These are phyloP conservation scores for Odontesthes bonariensis DNA, from an alignment of 2,113 vertebrate species.

Conservation along the genomic window DNA sequence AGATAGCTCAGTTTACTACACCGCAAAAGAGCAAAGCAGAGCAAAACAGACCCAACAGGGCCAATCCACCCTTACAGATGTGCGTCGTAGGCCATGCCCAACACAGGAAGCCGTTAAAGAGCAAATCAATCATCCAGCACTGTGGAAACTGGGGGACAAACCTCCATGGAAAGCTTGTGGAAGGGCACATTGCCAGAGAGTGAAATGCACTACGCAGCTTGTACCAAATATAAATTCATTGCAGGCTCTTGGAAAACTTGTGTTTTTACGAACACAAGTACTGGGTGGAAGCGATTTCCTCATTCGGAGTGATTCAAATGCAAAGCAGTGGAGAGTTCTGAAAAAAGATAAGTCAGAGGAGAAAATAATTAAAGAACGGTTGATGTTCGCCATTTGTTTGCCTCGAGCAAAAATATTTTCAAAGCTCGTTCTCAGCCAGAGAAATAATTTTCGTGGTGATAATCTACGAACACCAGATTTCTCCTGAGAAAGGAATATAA, in stretches of 20 bases:
- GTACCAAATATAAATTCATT: constrained; percentile 75
- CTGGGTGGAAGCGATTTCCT: constrained; percentile 64
- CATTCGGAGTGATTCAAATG: constrained; percentile 64
- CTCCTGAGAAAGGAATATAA: constrained; percentile 29
- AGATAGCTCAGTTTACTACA: constrained; percentile 76
- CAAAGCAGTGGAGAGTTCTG: constrained; percentile 40
- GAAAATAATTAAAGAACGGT: constrained; percentile 51
- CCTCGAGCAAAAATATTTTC: constrained; percentile 44
- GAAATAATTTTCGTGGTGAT: constrained; percentile 56
- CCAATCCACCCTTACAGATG: constrained; percentile 75
- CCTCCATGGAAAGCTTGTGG: constrained; percentile 71
- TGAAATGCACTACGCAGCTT: constrained; percentile 52
- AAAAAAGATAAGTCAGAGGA: constrained; percentile 39
- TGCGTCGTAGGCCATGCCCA: constrained; percentile 63
- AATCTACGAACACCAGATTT: constrained; percentile 58
- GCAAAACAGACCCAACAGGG: constrained; percentile 54
- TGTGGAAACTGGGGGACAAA: constrained; percentile 66
- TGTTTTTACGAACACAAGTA: constrained; percentile 72
- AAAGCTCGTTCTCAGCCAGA: constrained; percentile 48
- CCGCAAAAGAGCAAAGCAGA: constrained; percentile 74
- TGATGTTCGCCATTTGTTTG: constrained; percentile 45
- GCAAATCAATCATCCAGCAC: constrained; percentile 76
- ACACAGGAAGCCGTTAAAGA: constrained; percentile 80
- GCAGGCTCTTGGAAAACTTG: constrained; percentile 74
- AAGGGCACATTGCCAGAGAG: constrained; percentile 68